A percentile compares a stretch with the other conserved stretches of the same genome.
Conservation (phyloP, 2,113 vertebrate genomes). For the Mus spicilegus region DNA sequence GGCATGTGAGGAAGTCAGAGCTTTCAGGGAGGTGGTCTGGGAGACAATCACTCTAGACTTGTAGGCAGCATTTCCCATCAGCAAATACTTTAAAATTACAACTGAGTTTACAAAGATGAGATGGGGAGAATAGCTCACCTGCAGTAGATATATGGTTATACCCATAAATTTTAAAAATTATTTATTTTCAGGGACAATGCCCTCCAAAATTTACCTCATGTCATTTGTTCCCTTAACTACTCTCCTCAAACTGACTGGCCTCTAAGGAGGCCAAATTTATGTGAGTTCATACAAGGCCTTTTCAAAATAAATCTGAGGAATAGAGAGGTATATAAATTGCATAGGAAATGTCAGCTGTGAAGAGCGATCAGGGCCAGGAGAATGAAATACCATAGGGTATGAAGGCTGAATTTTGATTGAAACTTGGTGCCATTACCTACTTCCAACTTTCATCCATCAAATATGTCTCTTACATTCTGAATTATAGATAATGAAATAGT, state of each 20-base stretch:
- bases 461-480: slow-evolving; percentile 30
- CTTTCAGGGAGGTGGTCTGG: not conserved
- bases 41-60: not conserved
- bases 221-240: slow-evolving; percentile 74
- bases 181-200: slow-evolving; percentile 71
- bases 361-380: slow-evolving; percentile 54
- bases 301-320: slow-evolving; percentile 77
- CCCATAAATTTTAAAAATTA: slow-evolving; percentile 70
- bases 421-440: not conserved
- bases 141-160: slow-evolving; percentile 43
- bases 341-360: slow-evolving; percentile 63
- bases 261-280: slow-evolving; percentile 72
- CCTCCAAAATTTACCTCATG: slow-evolving; percentile 66
- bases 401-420: slow-evolving; percentile 60
- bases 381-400: slow-evolving; percentile 46
- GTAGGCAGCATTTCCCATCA: not conserved
- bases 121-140: slow-evolving; percentile 31
- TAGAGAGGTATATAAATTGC: slow-evolving; percentile 67
- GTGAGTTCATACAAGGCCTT: slow-evolving; percentile 66
- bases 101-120: slow-evolving; percentile 46
- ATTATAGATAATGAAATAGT: slow-evolving; percentile 59
- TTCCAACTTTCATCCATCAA: slow-evolving; percentile 40
- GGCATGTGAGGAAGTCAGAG: slow-evolving; percentile 15
- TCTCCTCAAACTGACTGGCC: slow-evolving; percentile 57
- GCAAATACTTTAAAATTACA: slow-evolving; percentile 40